Evolutionary conservation across 2,888 invertebrate genomes (phyloP).

Genomic region (Dermolepida albohirtum): DNA sequence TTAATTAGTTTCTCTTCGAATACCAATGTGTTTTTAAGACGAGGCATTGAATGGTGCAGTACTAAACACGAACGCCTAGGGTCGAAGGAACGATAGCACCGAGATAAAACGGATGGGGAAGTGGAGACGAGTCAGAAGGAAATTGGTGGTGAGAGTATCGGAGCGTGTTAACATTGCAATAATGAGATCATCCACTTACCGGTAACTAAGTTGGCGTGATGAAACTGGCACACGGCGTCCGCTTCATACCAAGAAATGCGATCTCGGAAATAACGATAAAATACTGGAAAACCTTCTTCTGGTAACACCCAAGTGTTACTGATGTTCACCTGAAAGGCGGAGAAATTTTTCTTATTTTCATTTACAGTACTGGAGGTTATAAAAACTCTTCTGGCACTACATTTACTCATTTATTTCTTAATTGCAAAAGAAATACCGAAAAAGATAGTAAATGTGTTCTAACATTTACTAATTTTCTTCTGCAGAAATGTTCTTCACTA

Average conservation of each 20-base stretch:
- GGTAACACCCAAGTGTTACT: constrained; percentile 86
- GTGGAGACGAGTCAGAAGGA: constrained; percentile 18
- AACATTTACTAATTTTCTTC: too few relatives aligned
- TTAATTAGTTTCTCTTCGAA: neutral
- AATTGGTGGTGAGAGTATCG: constrained; percentile 27
- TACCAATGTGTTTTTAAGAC: too few relatives aligned
- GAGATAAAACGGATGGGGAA: neutral
- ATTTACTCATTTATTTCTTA: too few relatives aligned
- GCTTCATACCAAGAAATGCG: constrained; percentile 88
- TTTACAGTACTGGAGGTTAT: constrained; percentile 1
- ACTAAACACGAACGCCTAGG: too few relatives aligned
- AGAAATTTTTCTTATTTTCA: constrained; percentile 6
- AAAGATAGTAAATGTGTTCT: too few relatives aligned
- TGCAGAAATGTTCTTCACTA: too few relatives aligned
- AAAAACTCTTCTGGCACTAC: too few relatives aligned
- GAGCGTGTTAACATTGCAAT: constrained; percentile 34
- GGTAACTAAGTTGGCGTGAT: constrained; percentile 84
- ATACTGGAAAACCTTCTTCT: constrained; percentile 83
- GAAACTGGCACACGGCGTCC: constrained; percentile 85
- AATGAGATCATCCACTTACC: constrained; percentile 68
- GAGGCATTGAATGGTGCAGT: too few relatives aligned
- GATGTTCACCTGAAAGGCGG: constrained; percentile 77
- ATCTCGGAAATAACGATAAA: constrained; percentile 86
- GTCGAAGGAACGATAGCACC: neutral
- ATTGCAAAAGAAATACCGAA: too few relatives aligned